Percentiles rank a stretch among this genome's conserved stretches.
Conservation (phyloP, 2,797 vertebrate species). For the Mormyrus proboscirostris region DNA sequence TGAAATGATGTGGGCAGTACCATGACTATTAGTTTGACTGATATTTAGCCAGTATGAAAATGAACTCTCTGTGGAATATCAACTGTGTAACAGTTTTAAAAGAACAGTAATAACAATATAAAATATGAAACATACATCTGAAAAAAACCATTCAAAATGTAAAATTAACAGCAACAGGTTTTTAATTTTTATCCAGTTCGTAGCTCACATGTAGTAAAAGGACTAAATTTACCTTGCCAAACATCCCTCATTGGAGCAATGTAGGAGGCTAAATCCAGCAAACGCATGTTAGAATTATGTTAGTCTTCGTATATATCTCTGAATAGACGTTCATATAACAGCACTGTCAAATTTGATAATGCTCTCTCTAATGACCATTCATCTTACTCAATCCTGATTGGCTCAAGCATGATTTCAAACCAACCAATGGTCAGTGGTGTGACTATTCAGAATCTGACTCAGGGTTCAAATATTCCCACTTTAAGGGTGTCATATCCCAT, state of each 20-base stretch:
- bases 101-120: constrained; percentile 33
- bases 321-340: constrained; percentile 20
- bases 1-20: constrained; percentile 28
- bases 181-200: not conserved
- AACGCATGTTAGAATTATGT: not conserved
- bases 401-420: not conserved
- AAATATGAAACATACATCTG: constrained; percentile 35
- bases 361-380: not conserved
- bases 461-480: not conserved
- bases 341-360: not conserved
- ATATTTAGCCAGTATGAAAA: constrained; percentile 42
- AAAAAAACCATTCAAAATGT: constrained; percentile 41
- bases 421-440: not conserved
- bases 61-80: constrained; percentile 40
- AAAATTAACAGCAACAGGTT: constrained; percentile 31
- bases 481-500: not conserved
- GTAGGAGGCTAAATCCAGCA: not conserved
- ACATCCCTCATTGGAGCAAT: not conserved
- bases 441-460: not conserved
- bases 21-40: constrained; percentile 37
- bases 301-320: not conserved
- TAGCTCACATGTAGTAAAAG: not conserved
- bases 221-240: not conserved
- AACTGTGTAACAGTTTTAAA: constrained; percentile 43
- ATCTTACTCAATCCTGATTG: not conserved